Evolutionary conservation across 2,888 invertebrate genomes (phyloP).

Genomic region (Philaethria dido): DNA sequence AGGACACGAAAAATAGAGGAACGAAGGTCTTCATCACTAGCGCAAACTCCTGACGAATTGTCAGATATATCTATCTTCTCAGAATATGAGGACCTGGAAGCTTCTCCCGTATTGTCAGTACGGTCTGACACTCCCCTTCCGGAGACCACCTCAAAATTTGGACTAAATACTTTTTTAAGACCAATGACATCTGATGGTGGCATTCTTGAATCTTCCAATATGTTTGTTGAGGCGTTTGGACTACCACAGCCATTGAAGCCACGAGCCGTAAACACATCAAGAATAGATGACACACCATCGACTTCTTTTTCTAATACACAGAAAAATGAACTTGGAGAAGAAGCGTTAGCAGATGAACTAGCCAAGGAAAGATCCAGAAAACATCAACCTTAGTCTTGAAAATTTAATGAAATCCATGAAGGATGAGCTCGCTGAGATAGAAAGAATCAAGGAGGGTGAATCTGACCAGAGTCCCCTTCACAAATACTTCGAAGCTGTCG

Average conservation of each 20-base stretch:
- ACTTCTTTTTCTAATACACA: too few species aligned
- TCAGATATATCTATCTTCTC: background rate
- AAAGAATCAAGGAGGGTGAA: background rate
- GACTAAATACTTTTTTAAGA: background rate
- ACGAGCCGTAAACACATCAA: too few species aligned
- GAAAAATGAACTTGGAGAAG: too few species aligned
- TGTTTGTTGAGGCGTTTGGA: too few species aligned
- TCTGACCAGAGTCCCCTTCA: background rate
- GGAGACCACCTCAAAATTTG: background rate
- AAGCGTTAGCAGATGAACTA: too few species aligned
- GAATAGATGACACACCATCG: too few species aligned
- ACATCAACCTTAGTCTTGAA: background rate
- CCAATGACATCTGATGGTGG: too few species aligned
- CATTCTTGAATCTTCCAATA: too few species aligned
- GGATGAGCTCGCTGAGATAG: background rate
- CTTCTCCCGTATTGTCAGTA: background rate
- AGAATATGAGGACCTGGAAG: background rate
- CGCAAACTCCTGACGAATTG: background rate
- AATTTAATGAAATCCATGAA: background rate
- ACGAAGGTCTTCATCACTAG: background rate
- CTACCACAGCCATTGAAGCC: too few species aligned
- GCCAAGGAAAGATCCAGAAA: too few species aligned
- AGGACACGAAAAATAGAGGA: background rate
- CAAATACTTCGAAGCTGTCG: background rate
- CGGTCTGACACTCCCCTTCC: background rate